Percentiles rank a stretch among this genome's conserved stretches.
phyloP scores from a whole-genome alignment of 2,797 vertebrate species.

The Darevskia nairensis region DNA sequence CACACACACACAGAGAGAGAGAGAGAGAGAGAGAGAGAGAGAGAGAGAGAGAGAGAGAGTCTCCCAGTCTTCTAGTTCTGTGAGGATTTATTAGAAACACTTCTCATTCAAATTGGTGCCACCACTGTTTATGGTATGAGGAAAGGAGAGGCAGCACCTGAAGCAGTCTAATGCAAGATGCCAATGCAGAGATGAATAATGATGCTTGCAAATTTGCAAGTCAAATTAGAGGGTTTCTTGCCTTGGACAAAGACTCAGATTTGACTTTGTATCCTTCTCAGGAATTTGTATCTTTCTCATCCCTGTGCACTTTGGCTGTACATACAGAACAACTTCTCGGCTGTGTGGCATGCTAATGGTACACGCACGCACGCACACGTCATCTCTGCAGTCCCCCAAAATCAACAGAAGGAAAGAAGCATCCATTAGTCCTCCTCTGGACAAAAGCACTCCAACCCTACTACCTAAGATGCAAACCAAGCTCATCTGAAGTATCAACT shows the following conservation, averaged over 20 bases:
- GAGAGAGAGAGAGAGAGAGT: no score
- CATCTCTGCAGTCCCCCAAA: not conserved
- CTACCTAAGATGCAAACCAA: not conserved
- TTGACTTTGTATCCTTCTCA: not conserved
- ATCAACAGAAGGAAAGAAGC: not conserved
- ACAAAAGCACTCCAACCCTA: not conserved
- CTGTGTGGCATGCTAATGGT: not conserved
- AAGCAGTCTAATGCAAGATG: constrained; percentile 24
- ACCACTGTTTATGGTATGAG: constrained; percentile 12
- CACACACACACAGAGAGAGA: no score
- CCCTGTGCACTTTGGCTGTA: not conserved
- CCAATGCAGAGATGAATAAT: constrained; percentile 33
- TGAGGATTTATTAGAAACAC: constrained; percentile 12
- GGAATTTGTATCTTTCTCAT: not conserved
- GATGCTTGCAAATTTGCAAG: constrained; percentile 35
- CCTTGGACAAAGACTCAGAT: not conserved
- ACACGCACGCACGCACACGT: fast-evolving
- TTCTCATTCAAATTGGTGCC: constrained; percentile 32
- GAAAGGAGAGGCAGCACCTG: constrained; percentile 7
- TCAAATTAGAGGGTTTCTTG: constrained; percentile 28
- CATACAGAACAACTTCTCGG: no score
- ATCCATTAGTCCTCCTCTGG: not conserved
- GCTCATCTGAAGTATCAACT: not conserved
- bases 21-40: no score
- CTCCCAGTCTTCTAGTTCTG: not conserved